phyloP scores from a whole-genome alignment of 2,797 vertebrate species.

The Bradypodion ventrale region DNA sequence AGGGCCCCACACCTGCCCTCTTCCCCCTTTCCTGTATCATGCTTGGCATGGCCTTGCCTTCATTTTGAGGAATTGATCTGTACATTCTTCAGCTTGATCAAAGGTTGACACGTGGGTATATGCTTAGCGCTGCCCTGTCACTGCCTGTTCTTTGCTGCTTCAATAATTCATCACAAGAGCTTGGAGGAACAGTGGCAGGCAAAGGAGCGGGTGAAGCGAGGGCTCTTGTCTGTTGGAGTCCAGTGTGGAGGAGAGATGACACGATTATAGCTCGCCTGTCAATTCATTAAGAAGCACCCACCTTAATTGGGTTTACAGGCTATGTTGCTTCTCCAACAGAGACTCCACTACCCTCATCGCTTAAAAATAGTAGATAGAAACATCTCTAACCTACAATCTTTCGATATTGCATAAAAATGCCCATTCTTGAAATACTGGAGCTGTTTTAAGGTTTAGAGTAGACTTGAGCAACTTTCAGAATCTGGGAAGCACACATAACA shows the following conservation, averaged over 20 bases:
- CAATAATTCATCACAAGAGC: conserved; percentile 60
- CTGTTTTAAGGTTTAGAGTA: no score
- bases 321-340: not conserved
- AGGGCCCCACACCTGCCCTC: no score
- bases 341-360: no score
- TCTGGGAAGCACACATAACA: no score
- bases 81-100: conserved; percentile 53
- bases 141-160: conserved; percentile 45
- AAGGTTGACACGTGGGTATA: conserved; percentile 52
- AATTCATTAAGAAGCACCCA: not conserved
- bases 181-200: conserved; percentile 1
- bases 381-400: not conserved
- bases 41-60: conserved; percentile 37
- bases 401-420: not conserved
- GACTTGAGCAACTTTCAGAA: no score
- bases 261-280: conserved; percentile 1
- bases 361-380: not conserved
- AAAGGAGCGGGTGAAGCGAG: not conserved
- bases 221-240: not conserved
- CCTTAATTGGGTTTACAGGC: conserved; percentile 28
- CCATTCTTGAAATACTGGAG: not conserved
- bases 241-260: not conserved
- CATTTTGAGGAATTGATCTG: conserved; percentile 56
- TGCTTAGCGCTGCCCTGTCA: conserved; percentile 49
- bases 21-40: conserved; percentile 36